A percentile compares a stretch with the other conserved stretches of the same genome.
Evolutionary conservation across 2,113 vertebrate genomes (phyloP).

Genomic region (Gasterosteus aculeatus): DNA sequence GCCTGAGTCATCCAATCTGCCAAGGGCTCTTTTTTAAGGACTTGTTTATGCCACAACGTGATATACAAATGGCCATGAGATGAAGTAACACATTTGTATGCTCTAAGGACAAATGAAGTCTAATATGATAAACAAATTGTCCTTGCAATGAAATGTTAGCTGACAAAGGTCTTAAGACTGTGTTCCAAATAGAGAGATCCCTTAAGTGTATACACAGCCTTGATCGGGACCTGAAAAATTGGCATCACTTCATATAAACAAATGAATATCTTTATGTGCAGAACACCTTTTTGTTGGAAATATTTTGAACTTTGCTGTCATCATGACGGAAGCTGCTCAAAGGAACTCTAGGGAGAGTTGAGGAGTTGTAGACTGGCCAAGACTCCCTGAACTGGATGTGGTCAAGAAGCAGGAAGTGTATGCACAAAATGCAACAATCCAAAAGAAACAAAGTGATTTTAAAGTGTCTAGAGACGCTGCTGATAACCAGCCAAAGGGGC

Average conservation of each 20-base stretch:
- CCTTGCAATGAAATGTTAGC: background rate
- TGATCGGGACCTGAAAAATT: background rate
- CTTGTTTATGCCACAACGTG: constrained; percentile 9
- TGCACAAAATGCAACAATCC: background rate
- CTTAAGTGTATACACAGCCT: background rate
- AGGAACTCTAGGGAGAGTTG: background rate
- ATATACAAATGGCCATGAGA: background rate
- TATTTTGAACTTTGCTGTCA: background rate
- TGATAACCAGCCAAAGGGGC: background rate
- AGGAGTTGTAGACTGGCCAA: background rate
- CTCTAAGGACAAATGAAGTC: background rate
- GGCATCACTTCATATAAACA: background rate
- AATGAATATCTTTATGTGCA: background rate
- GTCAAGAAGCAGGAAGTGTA: background rate
- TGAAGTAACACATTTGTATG: background rate
- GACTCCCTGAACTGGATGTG: background rate
- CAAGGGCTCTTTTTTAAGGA: constrained; percentile 5
- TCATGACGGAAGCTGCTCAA: background rate
- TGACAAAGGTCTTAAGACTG: background rate
- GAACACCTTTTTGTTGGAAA: background rate
- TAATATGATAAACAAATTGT: constrained; percentile 14
- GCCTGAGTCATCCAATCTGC: constrained; percentile 12
- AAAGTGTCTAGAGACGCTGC: constrained; percentile 2
- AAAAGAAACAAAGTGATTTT: background rate
- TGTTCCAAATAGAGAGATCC: background rate